Evolutionary conservation across 92 coral and sea anemone genomes (phyloP), one percentile per base, ranked within the genome.

Genomic region (Micromussa lordhowensis): DNA sequence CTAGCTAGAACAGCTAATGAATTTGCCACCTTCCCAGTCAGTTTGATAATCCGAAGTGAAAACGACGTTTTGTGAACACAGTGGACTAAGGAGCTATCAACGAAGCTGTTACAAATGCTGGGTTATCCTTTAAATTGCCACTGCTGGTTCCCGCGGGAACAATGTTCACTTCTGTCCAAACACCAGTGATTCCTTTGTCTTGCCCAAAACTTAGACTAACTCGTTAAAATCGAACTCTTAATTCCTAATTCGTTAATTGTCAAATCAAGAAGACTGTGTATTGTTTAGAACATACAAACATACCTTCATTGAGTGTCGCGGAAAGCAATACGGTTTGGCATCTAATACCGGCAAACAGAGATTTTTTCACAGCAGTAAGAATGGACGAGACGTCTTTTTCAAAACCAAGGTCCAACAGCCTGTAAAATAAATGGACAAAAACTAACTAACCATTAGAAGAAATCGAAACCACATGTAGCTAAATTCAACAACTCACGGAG

Each of bases 321-420:
- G 99, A 95, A 78, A 97, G 87, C 74, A 97, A 89, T 28, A 95
- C 93, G n/a, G 96, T 95, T 86, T 97, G 99, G 68, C 95, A 83
- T 32, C 68, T 85, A 15, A 87, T 79, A n/a, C 82, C 85, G 36
- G 86, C 29, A 59, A 82, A 54, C 44, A 86, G 78, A 15, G 94
- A 92, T n/a, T 94, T 82, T 87, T 92, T 94, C 54, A 97, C 88
- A 44, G 94, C 92, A 38, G 92, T 88, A 6, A 97, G 85, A 31
- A 97, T 92, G n/a, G 94, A 88, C 10, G 97, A 92, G 5, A 97
- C 92, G 74, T 97, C 97, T 82, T 94, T 92, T 87, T 97, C 99
- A 94, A 97, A 97, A 14, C 99, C 99, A 86, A 97, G 87, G 68
- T 97, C 99, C 51, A 97, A 94, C 21, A 97, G 81, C 79, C 99